Evolutionary conservation across 2,888 invertebrate species (phyloP).

Genomic region (Lacanobia oleracea): DNA sequence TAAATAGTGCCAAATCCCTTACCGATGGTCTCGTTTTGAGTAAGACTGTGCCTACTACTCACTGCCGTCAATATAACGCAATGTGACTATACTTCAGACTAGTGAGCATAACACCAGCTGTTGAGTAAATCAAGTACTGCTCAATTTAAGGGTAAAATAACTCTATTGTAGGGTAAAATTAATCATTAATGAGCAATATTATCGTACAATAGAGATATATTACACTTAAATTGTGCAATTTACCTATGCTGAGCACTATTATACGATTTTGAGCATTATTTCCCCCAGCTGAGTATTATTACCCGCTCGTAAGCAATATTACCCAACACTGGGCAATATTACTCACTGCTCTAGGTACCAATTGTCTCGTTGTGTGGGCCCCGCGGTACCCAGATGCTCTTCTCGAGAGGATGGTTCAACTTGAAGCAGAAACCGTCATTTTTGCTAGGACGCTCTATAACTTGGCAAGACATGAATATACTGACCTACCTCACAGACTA

Average conservation of each 20-base stretch:
- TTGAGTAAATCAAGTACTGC: no score
- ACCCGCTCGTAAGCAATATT: background rate
- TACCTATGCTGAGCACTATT: background rate
- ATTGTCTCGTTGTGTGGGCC: conserved; percentile 98
- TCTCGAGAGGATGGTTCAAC: conserved; percentile 97
- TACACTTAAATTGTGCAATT: no score
- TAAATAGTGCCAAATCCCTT: no score
- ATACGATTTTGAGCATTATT: no score
- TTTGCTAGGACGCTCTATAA: conserved; percentile 98
- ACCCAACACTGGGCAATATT: background rate
- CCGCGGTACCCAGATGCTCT: conserved; percentile 98
- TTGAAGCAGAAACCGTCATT: conserved; percentile 99
- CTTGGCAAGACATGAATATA: conserved; percentile 98
- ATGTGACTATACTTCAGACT: no score
- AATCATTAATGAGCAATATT: no score
- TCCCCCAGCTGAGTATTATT: no score
- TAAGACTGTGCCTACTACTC: background rate
- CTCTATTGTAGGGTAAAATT: no score
- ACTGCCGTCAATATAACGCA: background rate
- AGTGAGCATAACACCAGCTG: no score
- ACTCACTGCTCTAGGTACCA: conserved; percentile 88
- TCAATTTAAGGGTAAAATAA: no score
- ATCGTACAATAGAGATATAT: no score
- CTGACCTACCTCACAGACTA: no score
- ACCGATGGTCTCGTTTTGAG: background rate